Evolutionary conservation across 1,140 invertebrate genomes (phyloP).

Genomic region (Ceratosolen fusciceps): DNA sequence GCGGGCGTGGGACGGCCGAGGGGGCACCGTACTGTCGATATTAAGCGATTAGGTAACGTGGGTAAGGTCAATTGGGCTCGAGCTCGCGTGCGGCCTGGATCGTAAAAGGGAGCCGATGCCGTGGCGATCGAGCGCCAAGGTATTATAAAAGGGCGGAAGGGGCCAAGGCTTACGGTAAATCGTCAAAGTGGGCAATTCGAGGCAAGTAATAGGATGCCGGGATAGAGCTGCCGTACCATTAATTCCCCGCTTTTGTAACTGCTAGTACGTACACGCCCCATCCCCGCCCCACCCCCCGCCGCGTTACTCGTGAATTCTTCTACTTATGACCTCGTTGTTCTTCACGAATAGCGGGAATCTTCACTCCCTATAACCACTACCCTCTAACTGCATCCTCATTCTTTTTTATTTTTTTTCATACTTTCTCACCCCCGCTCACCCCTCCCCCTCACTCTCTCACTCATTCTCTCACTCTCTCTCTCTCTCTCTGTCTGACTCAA

Average conservation of each 20-base stretch:
- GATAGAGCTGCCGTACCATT: conserved; percentile 5
- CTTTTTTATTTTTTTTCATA: neutral
- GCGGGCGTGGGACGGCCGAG: too few species aligned
- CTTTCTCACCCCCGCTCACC: too few species aligned
- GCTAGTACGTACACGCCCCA: neutral
- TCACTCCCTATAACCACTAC: neutral
- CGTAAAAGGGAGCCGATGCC: too few species aligned
- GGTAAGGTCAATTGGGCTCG: too few species aligned
- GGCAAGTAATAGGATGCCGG: conserved; percentile 19
- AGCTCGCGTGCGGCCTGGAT: too few species aligned
- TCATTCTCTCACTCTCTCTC: too few species aligned
- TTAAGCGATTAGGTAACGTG: too few species aligned
- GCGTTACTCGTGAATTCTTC: neutral
- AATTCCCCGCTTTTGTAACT: neutral
- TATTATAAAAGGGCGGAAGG: neutral
- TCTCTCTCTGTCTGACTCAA: too few species aligned
- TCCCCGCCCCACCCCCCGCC: too few species aligned
- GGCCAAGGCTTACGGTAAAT: neutral
- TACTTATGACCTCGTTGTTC: neutral
- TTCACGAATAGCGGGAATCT: neutral
- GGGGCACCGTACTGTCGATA: too few species aligned
- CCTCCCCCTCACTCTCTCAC: too few species aligned
- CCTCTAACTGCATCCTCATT: neutral
- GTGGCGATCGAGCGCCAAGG: neutral
- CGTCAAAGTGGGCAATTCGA: conserved; percentile 22